Evolutionary conservation across 1,140 invertebrate species (phyloP).

Genomic region (Halyomorpha halys): DNA sequence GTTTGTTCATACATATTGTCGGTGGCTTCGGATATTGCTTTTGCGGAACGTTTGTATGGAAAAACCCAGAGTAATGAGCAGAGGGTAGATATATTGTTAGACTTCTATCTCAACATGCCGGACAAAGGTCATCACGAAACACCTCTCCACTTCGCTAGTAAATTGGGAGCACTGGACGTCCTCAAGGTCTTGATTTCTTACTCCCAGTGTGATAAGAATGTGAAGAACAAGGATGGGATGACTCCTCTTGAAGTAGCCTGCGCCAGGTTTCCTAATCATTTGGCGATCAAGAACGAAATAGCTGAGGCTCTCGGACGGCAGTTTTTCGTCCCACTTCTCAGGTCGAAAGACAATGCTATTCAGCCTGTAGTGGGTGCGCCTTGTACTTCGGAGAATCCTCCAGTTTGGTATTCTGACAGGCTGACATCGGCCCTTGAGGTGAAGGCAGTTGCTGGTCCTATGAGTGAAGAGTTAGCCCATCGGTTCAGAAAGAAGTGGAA

Average conservation of each 20-base stretch:
- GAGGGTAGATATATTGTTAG: slow-evolving; percentile 54
- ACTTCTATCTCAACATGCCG: slow-evolving; percentile 87
- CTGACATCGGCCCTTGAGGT: slow-evolving; percentile 58
- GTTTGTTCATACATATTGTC: slow-evolving; percentile 67
- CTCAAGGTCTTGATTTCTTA: slow-evolving; percentile 69
- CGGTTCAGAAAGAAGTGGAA: slow-evolving; percentile 68
- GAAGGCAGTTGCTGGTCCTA: slow-evolving; percentile 73
- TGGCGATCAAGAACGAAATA: background rate
- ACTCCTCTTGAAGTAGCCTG: slow-evolving; percentile 56
- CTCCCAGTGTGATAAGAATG: slow-evolving; percentile 58
- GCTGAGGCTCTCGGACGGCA: background rate
- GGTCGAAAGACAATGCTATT: background rate
- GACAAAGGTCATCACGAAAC: slow-evolving; percentile 87
- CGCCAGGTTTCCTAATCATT: background rate
- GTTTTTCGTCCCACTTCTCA: background rate
- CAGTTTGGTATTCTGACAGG: slow-evolving; percentile 27
- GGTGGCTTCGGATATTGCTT: slow-evolving; percentile 58
- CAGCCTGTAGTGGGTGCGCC: background rate
- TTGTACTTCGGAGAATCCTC: background rate
- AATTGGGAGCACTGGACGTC: slow-evolving; percentile 65
- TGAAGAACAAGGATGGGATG: slow-evolving; percentile 61
- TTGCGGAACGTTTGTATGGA: slow-evolving; percentile 67
- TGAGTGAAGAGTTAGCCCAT: slow-evolving; percentile 59
- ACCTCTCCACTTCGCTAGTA: slow-evolving; percentile 82
- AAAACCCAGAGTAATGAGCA: slow-evolving; percentile 37